Conservation (phyloP, 1,140 invertebrate genomes). For the Onthophagus taurus region DNA sequence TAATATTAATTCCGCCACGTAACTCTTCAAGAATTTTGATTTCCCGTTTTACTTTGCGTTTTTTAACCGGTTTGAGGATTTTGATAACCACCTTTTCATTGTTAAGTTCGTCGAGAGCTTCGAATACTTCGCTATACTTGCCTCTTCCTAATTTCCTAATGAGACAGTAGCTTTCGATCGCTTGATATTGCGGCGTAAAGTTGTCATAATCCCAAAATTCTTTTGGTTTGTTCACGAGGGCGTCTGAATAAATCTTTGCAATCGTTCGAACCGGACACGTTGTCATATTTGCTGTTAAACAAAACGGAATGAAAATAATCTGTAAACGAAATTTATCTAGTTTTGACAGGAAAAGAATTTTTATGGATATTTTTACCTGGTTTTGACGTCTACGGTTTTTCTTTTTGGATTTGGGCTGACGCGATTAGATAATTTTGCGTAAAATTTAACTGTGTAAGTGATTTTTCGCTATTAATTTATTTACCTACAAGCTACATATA, state of each 20-base stretch:
- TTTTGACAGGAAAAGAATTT: not conserved
- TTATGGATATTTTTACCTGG: no score
- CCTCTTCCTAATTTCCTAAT: constrained; percentile 96
- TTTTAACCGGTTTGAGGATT: constrained; percentile 62
- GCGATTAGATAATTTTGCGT: no score
- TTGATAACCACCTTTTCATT: constrained; percentile 32
- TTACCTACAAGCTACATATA: no score
- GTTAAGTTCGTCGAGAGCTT: constrained; percentile 50
- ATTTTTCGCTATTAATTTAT: no score
- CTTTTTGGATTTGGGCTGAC: no score
- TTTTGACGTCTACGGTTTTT: no score
- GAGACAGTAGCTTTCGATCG: constrained; percentile 97
- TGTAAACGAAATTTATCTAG: constrained; percentile 5
- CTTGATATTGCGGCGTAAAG: constrained; percentile 92
- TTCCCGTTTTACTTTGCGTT: constrained; percentile 76
- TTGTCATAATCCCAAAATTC: constrained; percentile 99
- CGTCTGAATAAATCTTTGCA: constrained; percentile 84
- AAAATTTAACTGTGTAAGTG: no score
- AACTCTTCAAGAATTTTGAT: constrained; percentile 76
- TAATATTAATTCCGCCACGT: constrained; percentile 67
- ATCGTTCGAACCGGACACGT: constrained; percentile 17
- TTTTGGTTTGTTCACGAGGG: constrained; percentile 91
- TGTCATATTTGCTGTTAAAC: constrained; percentile 1
- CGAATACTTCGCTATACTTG: constrained; percentile 99
- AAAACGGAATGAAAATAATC: not conserved